These are phyloP conservation scores for Ianthella basta DNA, from an alignment of 37 sponge, comb jelly and placozoan genomes.

Conservation along the genomic window DNA sequence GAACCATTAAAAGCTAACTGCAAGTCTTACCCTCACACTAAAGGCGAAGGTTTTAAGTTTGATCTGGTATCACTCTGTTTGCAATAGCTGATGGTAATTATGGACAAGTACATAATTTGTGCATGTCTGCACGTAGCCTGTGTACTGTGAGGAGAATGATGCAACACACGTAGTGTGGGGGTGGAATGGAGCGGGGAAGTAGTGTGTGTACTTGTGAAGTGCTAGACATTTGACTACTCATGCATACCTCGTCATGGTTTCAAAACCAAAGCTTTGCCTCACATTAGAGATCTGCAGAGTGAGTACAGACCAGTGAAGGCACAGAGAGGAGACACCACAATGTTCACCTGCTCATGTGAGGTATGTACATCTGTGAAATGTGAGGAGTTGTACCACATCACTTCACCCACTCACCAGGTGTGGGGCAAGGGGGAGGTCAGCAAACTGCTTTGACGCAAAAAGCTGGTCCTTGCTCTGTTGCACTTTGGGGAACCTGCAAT, in stretches of 20 bases:
- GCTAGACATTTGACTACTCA: too few species aligned
- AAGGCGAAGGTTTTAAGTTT: too few species aligned
- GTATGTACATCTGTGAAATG: not conserved
- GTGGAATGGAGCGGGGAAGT: too few species aligned
- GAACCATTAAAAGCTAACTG: too few species aligned
- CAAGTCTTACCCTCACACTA: too few species aligned
- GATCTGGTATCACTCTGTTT: too few species aligned
- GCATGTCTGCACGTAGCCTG: too few species aligned
- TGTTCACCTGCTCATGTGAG: not conserved
- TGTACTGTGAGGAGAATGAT: too few species aligned
- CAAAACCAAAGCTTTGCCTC: slow-evolving; percentile 27
- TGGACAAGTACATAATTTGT: too few species aligned
- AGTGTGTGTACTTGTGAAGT: too few species aligned
- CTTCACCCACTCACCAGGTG: slow-evolving; percentile 16
- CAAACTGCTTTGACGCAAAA: slow-evolving; percentile 14
- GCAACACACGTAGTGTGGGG: too few species aligned
- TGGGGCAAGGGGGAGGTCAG: slow-evolving; percentile 2
- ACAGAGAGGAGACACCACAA: not conserved
- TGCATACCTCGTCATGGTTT: slow-evolving; percentile 31
- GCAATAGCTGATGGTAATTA: too few species aligned
- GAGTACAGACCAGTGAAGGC: not conserved
- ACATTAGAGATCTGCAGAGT: slow-evolving; percentile 3
- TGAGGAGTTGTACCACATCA: not conserved
- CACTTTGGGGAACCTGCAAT: not conserved
- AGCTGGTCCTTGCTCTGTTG: not conserved